Base-by-base conservation (phyloP, 2,113 vertebrate species). In the Cyprinodon variegatus region DNA sequence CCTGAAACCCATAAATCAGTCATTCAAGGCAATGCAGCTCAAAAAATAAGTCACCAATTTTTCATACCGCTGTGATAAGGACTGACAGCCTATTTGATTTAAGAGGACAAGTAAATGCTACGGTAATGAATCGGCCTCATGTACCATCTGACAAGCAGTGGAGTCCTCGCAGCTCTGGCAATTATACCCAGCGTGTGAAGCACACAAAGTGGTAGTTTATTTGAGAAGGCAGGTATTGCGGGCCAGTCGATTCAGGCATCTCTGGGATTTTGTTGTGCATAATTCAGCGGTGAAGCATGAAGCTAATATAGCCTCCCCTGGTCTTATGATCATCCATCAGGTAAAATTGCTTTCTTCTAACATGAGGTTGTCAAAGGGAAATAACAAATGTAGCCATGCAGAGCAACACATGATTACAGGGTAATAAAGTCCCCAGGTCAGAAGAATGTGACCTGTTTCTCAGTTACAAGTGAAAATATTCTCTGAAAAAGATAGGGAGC, bases 331-430 rank as follows among this genome's bases (percentile, higher is more conserved):
- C 89, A 91, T 92, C 85, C 85, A 90, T 93, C 90, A 92, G 84
- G 68, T 81, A 67, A 79, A 92, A 92, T 86, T 85, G 88, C 89
- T 83, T 91, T 88, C 82, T 88, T 83, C 81, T 59, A 90, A 83
- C 87, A 84, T 86, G 82, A 85, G 83, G 61, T 83, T 88, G 86
- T 92, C 92, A 86, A 67, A 5, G 48, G 66, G 84, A 73, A 84
- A 88, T 90, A 92, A 93, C 86, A 85, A 89, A 93, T 91, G 88
- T 89, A 72, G 84, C 81, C 85, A 76, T 75, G 86, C 72, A 83
- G 85, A 90, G 81, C 63, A 74, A 85, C 70, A 78, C 87, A 83
- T 88, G 88, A 92, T 91, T 88, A 90, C 87, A 75, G 83, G 67
- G 82, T 92, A 86, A 88, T 89, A 87, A 91, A 74, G 84, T 70